Evolutionary conservation across 1,140 invertebrate species (phyloP).

Genomic region (Cydia fagiglandana): DNA sequence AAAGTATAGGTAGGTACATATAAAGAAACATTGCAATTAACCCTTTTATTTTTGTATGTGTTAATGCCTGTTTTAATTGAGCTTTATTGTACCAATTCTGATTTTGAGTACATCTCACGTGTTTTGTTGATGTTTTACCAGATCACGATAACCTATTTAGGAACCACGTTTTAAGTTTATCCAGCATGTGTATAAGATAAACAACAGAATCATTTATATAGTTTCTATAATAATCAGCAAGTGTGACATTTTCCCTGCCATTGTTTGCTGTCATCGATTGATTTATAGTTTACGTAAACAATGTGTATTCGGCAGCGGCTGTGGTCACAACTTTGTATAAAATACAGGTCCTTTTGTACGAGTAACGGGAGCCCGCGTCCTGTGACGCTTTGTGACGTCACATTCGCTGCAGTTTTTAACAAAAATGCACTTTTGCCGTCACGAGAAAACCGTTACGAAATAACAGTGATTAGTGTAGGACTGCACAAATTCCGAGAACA

Average conservation of each 20-base stretch:
- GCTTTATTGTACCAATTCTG: too few species aligned
- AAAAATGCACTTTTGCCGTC: conserved; percentile 72
- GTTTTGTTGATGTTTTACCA: too few species aligned
- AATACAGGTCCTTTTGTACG: conserved; percentile 60
- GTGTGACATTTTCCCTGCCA: background rate
- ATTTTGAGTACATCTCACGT: too few species aligned
- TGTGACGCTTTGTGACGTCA: conserved; percentile 71
- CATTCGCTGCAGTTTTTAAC: conserved; percentile 52
- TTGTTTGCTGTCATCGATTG: conserved; percentile 41
- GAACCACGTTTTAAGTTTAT: too few species aligned
- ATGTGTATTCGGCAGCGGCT: conserved; percentile 61
- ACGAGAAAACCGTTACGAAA: conserved; percentile 54
- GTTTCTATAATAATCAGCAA: background rate
- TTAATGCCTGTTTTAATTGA: too few species aligned
- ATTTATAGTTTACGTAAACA: conserved; percentile 58
- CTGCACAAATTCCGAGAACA: conserved; percentile 62
- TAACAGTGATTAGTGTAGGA: conserved; percentile 75
- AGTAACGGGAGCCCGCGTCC: conserved; percentile 58
- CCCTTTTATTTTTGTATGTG: too few species aligned
- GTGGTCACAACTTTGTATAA: conserved; percentile 67
- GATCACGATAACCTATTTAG: too few species aligned
- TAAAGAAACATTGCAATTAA: too few species aligned
- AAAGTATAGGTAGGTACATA: too few species aligned
- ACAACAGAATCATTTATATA: background rate
- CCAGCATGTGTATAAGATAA: background rate